These are phyloP conservation scores for Eubucco bourcierii DNA, from an alignment of 2,113 vertebrate genomes.

Conservation along the genomic window DNA sequence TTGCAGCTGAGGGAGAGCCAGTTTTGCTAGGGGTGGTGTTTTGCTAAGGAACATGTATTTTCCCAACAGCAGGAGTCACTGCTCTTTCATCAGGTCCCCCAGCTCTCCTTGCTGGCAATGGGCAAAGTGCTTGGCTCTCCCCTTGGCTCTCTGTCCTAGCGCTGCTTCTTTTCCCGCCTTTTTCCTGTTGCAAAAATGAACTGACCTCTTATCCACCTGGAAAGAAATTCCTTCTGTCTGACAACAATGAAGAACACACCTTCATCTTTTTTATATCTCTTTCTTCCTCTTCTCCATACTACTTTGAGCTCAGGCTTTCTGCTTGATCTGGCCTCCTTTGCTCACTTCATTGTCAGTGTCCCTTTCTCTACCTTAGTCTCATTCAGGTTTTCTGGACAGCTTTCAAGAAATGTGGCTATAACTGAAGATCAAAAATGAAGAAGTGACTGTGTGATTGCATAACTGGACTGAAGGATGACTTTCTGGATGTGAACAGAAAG, in stretches of 20 bases:
- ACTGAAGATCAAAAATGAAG: conserved; percentile 35
- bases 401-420: conserved; percentile 7
- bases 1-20: neutral
- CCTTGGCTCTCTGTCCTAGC: neutral
- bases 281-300: neutral
- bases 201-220: neutral
- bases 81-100: neutral
- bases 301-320: neutral
- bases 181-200: neutral
- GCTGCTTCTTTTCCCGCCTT: neutral
- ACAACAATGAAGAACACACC: neutral
- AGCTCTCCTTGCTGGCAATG: neutral
- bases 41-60: neutral
- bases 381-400: conserved; percentile 54
- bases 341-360: neutral
- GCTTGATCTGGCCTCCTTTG: neutral
- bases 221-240: neutral
- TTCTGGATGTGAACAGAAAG: conserved; percentile 13
- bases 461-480: conserved; percentile 17
- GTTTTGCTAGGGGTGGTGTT: neutral
- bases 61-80: neutral
- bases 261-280: neutral
- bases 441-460: conserved; percentile 33
- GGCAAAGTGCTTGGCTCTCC: neutral
- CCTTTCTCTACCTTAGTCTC: neutral